These are phyloP conservation scores for Drusus annulatus DNA, from an alignment of 1,140 invertebrate genomes.

Conservation along the genomic window DNA sequence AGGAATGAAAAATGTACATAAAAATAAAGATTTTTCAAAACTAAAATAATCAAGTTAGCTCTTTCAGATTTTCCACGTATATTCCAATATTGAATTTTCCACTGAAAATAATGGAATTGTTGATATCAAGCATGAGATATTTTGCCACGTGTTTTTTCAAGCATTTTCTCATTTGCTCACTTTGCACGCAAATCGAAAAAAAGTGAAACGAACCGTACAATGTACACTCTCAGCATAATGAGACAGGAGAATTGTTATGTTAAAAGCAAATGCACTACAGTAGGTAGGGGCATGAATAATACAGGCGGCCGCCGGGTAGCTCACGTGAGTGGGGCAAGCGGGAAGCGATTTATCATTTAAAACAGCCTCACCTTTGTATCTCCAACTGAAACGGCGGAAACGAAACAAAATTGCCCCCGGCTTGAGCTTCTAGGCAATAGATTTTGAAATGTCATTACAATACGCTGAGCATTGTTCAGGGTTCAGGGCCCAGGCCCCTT, in stretches of 20 bases:
- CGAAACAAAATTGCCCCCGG: slow-evolving; percentile 20
- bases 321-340: no score
- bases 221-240: no score
- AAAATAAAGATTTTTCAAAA: no score
- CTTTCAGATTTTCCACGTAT: background rate
- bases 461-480: slow-evolving; percentile 33
- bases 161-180: no score
- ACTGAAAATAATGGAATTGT: background rate
- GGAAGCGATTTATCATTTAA: slow-evolving; percentile 6
- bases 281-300: no score
- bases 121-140: background rate
- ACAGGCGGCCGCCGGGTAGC: no score
- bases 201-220: no score
- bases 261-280: no score
- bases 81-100: background rate
- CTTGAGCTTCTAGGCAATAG: background rate
- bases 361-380: slow-evolving; percentile 14
- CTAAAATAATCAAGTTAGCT: background rate
- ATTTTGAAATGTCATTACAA: slow-evolving; percentile 43
- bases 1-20: no score
- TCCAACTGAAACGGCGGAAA: slow-evolving; percentile 2
- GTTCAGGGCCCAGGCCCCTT: background rate
- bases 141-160: no score
- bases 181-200: no score
- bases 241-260: no score